A percentile compares a stretch with the other conserved stretches of the same genome.
phyloP scores from a whole-genome alignment of 2,113 vertebrate species.

The Oxygymnocypris stewartii region DNA sequence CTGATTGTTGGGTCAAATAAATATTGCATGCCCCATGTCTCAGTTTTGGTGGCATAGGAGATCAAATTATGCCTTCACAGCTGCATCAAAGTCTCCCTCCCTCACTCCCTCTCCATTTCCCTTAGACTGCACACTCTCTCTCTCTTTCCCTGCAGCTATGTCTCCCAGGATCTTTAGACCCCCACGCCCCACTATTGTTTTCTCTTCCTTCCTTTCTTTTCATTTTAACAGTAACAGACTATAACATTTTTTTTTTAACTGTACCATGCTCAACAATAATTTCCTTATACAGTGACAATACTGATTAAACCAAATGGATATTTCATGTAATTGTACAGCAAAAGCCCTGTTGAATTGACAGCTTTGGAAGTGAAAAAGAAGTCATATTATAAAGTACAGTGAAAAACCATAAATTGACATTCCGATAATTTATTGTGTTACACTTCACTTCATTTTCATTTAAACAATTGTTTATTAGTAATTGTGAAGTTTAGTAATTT shows the following conservation, averaged over 20 bases:
- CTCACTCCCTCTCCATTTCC: slow-evolving; percentile 35
- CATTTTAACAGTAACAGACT: not conserved
- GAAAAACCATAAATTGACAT: not conserved
- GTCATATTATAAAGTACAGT: not conserved
- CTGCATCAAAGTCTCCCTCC: slow-evolving; percentile 65
- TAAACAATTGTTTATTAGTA: not conserved
- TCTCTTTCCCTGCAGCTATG: slow-evolving; percentile 39
- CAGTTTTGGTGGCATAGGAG: slow-evolving; percentile 71
- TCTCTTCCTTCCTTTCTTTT: not conserved
- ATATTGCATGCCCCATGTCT: slow-evolving; percentile 79
- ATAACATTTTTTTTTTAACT: not conserved
- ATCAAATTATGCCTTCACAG: slow-evolving; percentile 79
- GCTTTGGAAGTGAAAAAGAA: not conserved
- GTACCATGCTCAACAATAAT: not conserved
- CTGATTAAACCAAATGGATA: not conserved
- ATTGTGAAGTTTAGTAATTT: not conserved
- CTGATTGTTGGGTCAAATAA: slow-evolving; percentile 76
- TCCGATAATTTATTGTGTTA: not conserved
- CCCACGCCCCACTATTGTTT: slow-evolving; percentile 49
- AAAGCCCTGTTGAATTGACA: not conserved
- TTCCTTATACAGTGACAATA: not conserved
- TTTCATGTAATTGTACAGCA: not conserved
- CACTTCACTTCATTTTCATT: not conserved
- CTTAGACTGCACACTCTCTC: slow-evolving; percentile 38
- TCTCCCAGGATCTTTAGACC: slow-evolving; percentile 32